Base-by-base conservation (phyloP, 2,888 invertebrate genomes). In the Tetragonisca angustula region DNA sequence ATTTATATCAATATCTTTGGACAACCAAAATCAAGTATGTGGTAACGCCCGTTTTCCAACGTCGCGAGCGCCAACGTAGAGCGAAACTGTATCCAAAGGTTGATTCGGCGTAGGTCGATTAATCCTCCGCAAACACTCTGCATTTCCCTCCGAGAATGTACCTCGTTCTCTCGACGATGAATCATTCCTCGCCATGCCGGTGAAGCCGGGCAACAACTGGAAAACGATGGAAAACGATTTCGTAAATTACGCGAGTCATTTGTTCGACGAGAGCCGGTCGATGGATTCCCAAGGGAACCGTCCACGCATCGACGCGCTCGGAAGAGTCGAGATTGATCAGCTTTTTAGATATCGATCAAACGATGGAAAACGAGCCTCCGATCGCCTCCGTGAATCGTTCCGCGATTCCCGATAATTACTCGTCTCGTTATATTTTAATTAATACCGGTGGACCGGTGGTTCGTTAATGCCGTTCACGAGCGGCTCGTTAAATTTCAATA, bases 381-480 rank as follows among this genome's bases (percentile, higher is more conserved):
- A 76, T 82, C 83, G 76, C 65, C 64, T 3, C 71, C 13, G 71
- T 70, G 69, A 77, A 21, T 79, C 79, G 76, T 50, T 93, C 92
- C 92, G 92, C 92, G 93, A 91, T 90, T 90, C 73, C 83, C 90
- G 87, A 92, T 92, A 92, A 94, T 94, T 92, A 92, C 91, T 91
- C 85, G 90, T 90, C 94, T 94, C 94, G 92, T 94, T 94, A 94
- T 93, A 93, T 93, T 93, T 93, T 94, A 93, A 94, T 94, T 93
- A 93, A 92, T 90, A 83, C 86, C 81, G 86, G 67, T 76, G 88
- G 91, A 91, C 90, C 90, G 87, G 84, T 88, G 88, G 88, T 91
- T 92, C 92, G 91, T 93, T 93, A 92, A 93, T 90, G 91, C 91
- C 90, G 89, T 91, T 93, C 92, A 92, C 91, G 92, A 92, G 90